Conservation (phyloP, 1,140 invertebrate genomes). For the Physella acuta region DNA sequence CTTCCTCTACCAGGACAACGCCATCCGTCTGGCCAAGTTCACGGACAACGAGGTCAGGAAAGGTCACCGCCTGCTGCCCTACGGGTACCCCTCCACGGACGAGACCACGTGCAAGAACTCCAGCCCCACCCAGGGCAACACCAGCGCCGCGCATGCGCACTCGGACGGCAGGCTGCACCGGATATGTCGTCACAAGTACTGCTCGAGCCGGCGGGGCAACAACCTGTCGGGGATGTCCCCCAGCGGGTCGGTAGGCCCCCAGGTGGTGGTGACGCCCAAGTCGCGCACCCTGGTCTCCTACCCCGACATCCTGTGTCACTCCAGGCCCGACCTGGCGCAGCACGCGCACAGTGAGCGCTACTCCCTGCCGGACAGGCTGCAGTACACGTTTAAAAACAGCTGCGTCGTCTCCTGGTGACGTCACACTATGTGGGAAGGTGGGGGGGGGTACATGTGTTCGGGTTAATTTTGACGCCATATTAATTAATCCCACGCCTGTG, state of each 20-base stretch:
- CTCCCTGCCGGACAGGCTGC: too few species aligned
- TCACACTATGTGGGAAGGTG: too few species aligned
- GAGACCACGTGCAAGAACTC: conserved; percentile 21
- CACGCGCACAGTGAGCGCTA: too few species aligned
- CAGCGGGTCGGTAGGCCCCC: not conserved
- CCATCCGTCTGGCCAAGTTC: conserved; percentile 25
- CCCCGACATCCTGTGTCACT: conserved; percentile 4
- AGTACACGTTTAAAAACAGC: too few species aligned
- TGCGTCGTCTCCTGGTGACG: too few species aligned
- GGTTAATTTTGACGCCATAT: too few species aligned
- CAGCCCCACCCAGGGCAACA: conserved; percentile 14
- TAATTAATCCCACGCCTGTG: too few species aligned
- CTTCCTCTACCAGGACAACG: conserved; percentile 23
- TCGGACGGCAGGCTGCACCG: conserved; percentile 34
- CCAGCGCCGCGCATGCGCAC: conserved; percentile 32
- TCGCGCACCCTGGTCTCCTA: not conserved
- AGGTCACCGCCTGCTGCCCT: not conserved
- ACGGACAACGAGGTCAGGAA: conserved; percentile 3
- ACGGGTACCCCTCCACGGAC: conserved; percentile 31
- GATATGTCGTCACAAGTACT: conserved; percentile 33
- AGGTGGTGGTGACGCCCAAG: not conserved
- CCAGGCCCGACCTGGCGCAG: not conserved
- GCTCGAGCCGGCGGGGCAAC: conserved; percentile 26
- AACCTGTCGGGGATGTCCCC: not conserved
- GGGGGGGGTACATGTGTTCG: too few species aligned